Base-by-base conservation (phyloP, 2,888 invertebrate species). In the Periphyllus acericola region DNA sequence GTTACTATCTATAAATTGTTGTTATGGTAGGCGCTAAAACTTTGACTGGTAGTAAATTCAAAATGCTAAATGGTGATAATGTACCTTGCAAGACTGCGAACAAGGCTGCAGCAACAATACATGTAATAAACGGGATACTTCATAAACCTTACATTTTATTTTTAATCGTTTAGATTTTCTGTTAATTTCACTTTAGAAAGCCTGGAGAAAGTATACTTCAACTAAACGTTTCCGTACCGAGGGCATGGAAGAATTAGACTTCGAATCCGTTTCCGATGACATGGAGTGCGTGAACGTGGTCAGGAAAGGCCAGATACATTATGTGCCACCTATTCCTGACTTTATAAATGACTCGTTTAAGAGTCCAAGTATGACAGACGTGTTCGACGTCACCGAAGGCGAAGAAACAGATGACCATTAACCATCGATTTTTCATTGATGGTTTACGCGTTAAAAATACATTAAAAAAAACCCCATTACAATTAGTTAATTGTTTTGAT, bases 251-350 rank as follows among this genome's bases (percentile, higher is more conserved):
- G 85, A 85, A 71, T 9, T 52, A 0, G 71, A 85, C 4, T 46
- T n/a, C n/a, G 71, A 85, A 32, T 21, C 68, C 46, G 79, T 71
- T 29, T 85, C 78, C 4, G 79, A 83, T 21, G 83, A 85, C 29
- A 36, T 52, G 68, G 78, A 79, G 55, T 34, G 79, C 3, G 78
- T 79, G 17, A 85, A 85, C 6, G 68, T 85, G 17, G 71, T 78
- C 0, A 85, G 17, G 21, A 76, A 76, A 52, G 52, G 78, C 17
- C 85, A 85, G 21, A 68, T 52, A 11, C 29, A 85, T 6, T 85
- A 85, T 32, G 85, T 85, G n/a, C 85, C 85, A 9, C 85, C 85
- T 4, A 85, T 78, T 78, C 85, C 85, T 9, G 78, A 85, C 52
- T 66, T 66, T 25, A 78, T 78, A 1, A n/a, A 46, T 4, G 75